These are phyloP conservation scores for Pseudococcus longispinus DNA, from an alignment of 2,888 invertebrate species.

Conservation along the genomic window DNA sequence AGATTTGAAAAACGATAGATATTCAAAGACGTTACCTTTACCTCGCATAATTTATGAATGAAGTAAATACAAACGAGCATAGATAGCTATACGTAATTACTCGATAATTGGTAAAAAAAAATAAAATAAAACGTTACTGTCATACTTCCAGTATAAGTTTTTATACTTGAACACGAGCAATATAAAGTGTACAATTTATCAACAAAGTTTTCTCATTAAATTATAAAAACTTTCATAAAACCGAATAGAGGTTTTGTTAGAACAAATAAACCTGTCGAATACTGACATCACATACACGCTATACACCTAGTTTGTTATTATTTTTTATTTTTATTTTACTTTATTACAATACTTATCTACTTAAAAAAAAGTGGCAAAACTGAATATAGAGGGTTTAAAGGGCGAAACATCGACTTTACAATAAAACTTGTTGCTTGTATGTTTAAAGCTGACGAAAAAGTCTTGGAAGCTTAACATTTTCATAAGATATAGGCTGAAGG, in stretches of 20 bases:
- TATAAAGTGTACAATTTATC: not conserved
- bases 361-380: not conserved
- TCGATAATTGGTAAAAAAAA: not conserved
- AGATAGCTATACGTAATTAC: not conserved
- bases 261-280: not conserved
- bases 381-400: not conserved
- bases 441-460: not conserved
- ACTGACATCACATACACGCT: not conserved
- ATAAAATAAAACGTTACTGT: not conserved
- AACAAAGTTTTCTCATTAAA: constrained; percentile 6
- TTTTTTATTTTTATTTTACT: not conserved
- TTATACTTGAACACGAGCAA: not conserved
- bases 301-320: not conserved
- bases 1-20: too few species aligned
- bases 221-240: not conserved
- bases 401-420: not conserved
- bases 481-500: not conserved
- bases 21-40: too few species aligned
- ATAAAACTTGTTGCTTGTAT: not conserved
- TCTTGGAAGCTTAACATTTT: not conserved
- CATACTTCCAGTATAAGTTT: not conserved
- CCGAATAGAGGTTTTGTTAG: not conserved
- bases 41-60: not conserved
- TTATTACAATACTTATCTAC: not conserved
- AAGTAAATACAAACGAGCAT: not conserved